Evolutionary conservation across 2,113 vertebrate genomes (phyloP), one percentile per base, ranked within the genome.

Genomic region (Lampris incognitus): DNA sequence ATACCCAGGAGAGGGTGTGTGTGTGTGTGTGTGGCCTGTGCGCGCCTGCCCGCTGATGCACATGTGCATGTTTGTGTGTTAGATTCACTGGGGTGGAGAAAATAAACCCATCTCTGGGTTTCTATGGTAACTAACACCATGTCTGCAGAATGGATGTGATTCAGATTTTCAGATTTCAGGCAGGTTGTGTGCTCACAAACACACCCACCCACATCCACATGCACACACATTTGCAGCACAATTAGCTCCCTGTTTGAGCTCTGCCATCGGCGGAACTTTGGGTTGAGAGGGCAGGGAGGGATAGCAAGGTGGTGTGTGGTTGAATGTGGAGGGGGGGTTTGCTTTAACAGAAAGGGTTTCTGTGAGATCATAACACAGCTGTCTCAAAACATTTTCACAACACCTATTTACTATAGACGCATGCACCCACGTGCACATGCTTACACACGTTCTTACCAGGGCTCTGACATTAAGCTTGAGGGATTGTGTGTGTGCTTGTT

Each of bases 81-180:
- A 70, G 72, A 61, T 70, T 84, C 59, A 13, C 76, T 10, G 64
- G 66, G 71, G 65, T 66, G 69, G 88, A 84, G 88, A 87, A 85
- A 89, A 88, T 91, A 89, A 89, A 88, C 87, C 90, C 75, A 74
- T 76, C 74, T 79, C 40, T 66, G 60, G 61, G 92, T 95, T 93
- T 88, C 93, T 89, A 94, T 93, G 92, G 92, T 76, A 90, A 94
- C 94, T 13, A 11, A 3, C 76, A 85, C 58, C 39, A 74, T 84
- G 80, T 92, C 92, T 87, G 89, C 88, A 90, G 90, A 93, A 92
- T 92, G 87, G 90, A 89, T 88, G 88, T 89, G 88, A 93, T 86
- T 91, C 90, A 88, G 82, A 80, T 88, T 85, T 76, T 90, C 75
- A 85, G 85, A 78, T 83, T 86, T 87, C 80, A 90, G 78, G 85